phyloP scores from a whole-genome alignment of 2,888 invertebrate genomes.

The Caprella mutica region DNA sequence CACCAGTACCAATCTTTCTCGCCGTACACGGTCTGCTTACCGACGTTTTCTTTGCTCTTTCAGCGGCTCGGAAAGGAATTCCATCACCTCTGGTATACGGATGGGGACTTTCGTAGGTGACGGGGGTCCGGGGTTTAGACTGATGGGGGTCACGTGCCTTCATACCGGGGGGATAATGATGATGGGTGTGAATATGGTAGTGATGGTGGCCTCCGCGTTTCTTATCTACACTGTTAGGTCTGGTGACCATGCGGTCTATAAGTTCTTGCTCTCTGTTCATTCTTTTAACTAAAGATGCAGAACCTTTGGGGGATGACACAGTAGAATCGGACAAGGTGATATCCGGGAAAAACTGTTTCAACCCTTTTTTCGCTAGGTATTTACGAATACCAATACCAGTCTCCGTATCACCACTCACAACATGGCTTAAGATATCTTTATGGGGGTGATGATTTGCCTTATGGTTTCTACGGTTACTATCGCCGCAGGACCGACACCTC shows the following conservation, averaged over 20 bases:
- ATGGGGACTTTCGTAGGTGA: too few relatives aligned
- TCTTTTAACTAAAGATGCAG: neutral
- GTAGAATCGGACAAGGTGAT: neutral
- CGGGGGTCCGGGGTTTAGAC: too few relatives aligned
- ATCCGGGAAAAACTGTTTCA: neutral
- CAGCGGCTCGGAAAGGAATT: too few relatives aligned
- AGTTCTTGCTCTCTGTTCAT: too few relatives aligned
- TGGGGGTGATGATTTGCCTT: slow-evolving; percentile 8
- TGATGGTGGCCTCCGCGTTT: neutral
- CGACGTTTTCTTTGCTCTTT: too few relatives aligned
- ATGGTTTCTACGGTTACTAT: too few relatives aligned
- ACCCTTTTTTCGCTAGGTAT: neutral
- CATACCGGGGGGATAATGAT: slow-evolving; percentile 2
- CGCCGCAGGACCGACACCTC: neutral
- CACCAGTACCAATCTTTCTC: too few relatives aligned
- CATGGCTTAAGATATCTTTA: neutral
- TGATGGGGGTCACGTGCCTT: too few relatives aligned
- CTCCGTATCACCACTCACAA: too few relatives aligned
- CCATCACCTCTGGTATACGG: too few relatives aligned
- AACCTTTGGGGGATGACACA: neutral
- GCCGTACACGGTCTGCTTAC: too few relatives aligned
- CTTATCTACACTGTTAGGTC: neutral
- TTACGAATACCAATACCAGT: neutral
- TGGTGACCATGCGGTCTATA: too few relatives aligned
- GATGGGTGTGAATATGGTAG: slow-evolving; percentile 7